Conservation (phyloP, 2,113 vertebrate species). For the Pangasianodon gigas region DNA sequence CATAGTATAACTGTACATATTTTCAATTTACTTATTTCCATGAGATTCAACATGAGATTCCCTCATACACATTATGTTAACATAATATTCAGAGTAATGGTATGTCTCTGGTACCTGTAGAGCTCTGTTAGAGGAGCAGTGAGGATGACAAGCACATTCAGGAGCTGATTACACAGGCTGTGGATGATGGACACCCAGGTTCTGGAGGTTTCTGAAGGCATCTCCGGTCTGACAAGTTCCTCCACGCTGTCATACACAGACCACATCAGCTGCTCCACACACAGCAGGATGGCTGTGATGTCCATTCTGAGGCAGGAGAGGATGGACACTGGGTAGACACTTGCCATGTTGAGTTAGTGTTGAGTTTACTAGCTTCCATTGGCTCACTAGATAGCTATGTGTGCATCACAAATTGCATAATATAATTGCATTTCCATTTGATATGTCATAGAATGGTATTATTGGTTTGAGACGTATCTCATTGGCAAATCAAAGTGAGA, state of each 20-base stretch:
- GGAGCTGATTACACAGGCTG: constrained; percentile 83
- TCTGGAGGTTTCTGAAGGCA: constrained; percentile 60
- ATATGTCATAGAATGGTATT: not conserved
- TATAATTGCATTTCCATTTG: not conserved
- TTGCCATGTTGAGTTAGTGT: not conserved
- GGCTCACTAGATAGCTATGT: not conserved
- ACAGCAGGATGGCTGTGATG: constrained; percentile 84
- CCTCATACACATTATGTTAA: not conserved
- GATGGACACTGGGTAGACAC: not conserved
- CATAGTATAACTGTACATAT: not conserved
- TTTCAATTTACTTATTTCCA: not conserved
- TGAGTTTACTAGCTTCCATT: not conserved
- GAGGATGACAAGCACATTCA: constrained; percentile 79
- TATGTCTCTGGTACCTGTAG: constrained; percentile 69
- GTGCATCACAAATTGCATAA: not conserved
- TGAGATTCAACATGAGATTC: not conserved
- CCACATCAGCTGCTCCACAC: constrained; percentile 87
- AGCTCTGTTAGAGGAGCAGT: constrained; percentile 82
- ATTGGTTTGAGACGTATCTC: not conserved
- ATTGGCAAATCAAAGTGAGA: not conserved
- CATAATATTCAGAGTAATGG: not conserved
- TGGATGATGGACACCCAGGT: constrained; percentile 82
- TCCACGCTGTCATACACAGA: constrained; percentile 79
- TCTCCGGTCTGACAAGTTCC: constrained; percentile 71
- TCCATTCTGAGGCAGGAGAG: constrained; percentile 75